phyloP scores from a whole-genome alignment of 2,888 invertebrate genomes.

The Belgica antarctica region DNA sequence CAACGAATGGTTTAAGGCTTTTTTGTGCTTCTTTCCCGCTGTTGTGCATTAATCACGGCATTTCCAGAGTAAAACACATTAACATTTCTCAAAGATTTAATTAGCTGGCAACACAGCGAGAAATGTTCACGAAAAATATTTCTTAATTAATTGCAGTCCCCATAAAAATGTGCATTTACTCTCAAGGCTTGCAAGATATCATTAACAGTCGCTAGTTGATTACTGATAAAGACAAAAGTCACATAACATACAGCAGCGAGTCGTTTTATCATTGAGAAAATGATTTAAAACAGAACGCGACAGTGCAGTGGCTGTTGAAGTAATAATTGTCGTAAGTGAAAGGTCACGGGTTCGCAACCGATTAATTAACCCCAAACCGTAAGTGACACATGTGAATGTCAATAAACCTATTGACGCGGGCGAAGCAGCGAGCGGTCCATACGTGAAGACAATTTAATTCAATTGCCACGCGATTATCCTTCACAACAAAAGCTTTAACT shows the following conservation, averaged over 20 bases:
- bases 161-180: background rate
- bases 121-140: background rate
- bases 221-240: background rate
- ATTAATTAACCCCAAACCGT: conserved; percentile 1
- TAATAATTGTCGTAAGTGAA: background rate
- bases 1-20: conserved; percentile 4
- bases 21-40: no score
- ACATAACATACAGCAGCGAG: no score
- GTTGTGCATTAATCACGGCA: background rate
- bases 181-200: conserved; percentile 10
- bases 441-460: background rate
- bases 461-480: conserved; percentile 24
- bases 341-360: conserved; percentile 6
- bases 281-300: background rate
- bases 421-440: background rate
- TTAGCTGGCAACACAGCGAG: background rate
- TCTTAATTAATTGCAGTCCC: background rate
- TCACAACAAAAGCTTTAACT: background rate
- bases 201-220: background rate
- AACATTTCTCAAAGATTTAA: background rate
- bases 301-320: background rate
- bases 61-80: background rate
- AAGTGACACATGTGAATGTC: background rate
- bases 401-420: background rate
- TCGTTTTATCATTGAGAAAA: background rate